These are phyloP conservation scores for Leptonema lineaticorne DNA, from an alignment of 1,140 invertebrate species.

Conservation along the genomic window DNA sequence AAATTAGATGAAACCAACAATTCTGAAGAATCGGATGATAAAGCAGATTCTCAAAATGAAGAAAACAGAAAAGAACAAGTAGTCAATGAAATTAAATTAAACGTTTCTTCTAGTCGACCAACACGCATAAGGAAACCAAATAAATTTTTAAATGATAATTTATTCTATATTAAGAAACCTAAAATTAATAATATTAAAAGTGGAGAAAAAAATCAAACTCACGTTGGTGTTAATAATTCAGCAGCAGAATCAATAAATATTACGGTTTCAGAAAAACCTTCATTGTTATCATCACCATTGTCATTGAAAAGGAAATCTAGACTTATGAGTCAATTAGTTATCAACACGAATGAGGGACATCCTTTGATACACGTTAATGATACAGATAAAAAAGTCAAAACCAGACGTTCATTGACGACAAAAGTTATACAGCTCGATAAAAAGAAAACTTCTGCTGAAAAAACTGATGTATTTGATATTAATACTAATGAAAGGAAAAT, in stretches of 20 bases:
- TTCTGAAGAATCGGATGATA: too few relatives aligned
- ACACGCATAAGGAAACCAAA: slow-evolving; percentile 52
- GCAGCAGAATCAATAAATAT: slow-evolving; percentile 23
- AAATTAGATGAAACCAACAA: too few relatives aligned
- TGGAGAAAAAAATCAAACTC: not conserved
- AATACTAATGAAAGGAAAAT: not conserved
- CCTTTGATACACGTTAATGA: slow-evolving; percentile 41
- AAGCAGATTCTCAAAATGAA: too few relatives aligned
- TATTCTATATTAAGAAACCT: not conserved
- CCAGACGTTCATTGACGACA: slow-evolving; percentile 2
- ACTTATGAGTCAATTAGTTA: slow-evolving; percentile 50
- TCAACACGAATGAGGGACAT: slow-evolving; percentile 55
- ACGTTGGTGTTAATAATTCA: not conserved
- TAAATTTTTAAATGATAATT: slow-evolving; percentile 48
- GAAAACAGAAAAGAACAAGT: not conserved
- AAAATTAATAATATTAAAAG: not conserved
- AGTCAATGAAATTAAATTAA: not conserved
- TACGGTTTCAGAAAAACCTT: not conserved
- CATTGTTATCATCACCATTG: not conserved
- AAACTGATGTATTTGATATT: not conserved
- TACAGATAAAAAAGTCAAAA: not conserved
- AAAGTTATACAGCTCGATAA: not conserved
- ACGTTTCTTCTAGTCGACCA: slow-evolving; percentile 43
- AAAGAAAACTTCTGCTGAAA: not conserved
- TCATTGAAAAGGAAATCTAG: slow-evolving; percentile 46